Conservation (phyloP, 1,140 invertebrate species). For the Diuraphis noxia region DNA sequence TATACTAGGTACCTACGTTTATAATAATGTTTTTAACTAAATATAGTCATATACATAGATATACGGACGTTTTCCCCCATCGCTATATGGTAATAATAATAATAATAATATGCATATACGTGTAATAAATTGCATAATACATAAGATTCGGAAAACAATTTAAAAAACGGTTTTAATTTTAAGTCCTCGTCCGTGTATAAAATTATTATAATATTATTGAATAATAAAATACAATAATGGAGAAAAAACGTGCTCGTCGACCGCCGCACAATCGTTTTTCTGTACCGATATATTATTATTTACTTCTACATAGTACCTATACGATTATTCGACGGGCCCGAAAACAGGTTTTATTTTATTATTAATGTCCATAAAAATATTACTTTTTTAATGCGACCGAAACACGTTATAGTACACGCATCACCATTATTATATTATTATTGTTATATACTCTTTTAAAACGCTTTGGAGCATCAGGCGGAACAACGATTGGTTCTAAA, state of each 20-base stretch:
- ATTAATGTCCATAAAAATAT: constrained; percentile 2
- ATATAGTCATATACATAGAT: not conserved
- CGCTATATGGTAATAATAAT: not conserved
- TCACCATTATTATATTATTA: not conserved
- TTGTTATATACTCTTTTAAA: constrained; percentile 1
- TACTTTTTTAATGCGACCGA: not conserved
- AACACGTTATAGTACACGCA: not conserved
- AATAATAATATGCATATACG: too few species aligned
- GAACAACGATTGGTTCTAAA: not conserved
- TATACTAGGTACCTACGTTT: not conserved
- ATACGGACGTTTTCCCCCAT: not conserved
- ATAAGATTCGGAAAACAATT: not conserved
- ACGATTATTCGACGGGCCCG: not conserved
- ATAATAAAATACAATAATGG: not conserved
- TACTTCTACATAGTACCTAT: too few species aligned
- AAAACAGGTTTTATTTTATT: not conserved
- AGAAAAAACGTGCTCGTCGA: not conserved
- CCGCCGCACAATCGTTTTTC: not conserved
- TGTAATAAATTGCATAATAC: not conserved
- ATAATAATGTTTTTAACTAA: not conserved
- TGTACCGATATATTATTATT: not conserved
- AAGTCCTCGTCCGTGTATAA: not conserved
- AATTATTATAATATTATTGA: not conserved
- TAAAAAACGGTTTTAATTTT: constrained; percentile 2
- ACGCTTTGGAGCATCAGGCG: too few species aligned